Conservation (phyloP, 2,888 invertebrate species). For the Metacarcinus magister region DNA sequence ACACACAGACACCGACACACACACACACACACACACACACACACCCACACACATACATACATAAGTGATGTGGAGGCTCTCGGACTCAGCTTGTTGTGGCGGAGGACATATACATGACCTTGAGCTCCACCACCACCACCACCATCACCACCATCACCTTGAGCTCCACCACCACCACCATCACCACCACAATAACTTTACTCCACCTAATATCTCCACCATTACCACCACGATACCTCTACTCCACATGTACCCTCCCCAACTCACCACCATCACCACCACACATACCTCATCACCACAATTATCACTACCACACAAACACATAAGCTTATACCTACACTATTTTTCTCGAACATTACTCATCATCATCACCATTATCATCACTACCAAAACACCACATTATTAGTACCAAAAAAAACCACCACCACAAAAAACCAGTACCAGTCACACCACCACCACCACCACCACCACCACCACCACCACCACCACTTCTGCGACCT, state of each 20-base stretch:
- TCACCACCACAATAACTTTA: not conserved
- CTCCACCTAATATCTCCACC: not conserved
- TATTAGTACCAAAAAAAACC: not conserved
- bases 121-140: not conserved
- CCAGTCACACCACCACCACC: not conserved
- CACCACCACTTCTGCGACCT: not conserved
- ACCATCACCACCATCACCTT: not conserved
- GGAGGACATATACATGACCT: not conserved
- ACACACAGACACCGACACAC: not conserved
- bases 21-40: not conserved
- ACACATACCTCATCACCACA: not conserved
- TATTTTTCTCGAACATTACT: not conserved
- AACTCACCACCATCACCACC: not conserved
- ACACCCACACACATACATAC: not conserved
- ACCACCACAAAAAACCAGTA: not conserved
- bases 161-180: not conserved
- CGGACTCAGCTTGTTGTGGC: not conserved
- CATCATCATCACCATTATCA: not conserved
- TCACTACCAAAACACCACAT: not conserved
- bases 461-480: not conserved
- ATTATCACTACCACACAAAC: not conserved
- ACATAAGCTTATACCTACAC: not conserved
- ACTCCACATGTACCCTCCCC: not conserved
- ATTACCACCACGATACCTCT: not conserved
- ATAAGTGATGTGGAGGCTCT: not conserved